Evolutionary conservation across 2,113 vertebrate species (phyloP).

Genomic region (Mohoua ochrocephala): DNA sequence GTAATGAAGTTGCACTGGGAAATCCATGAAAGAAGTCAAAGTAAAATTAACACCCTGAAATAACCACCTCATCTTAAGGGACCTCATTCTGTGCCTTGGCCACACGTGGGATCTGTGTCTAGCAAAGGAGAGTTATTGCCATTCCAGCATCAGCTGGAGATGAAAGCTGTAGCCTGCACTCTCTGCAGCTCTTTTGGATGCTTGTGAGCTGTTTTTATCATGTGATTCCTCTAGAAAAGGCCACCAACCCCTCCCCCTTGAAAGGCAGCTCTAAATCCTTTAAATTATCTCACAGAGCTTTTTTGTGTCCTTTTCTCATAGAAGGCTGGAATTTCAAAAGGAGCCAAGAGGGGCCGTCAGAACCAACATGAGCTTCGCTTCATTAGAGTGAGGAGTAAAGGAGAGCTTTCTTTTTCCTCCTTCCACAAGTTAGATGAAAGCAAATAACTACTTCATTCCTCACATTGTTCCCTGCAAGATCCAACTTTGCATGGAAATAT

Average conservation of each 20-base stretch:
- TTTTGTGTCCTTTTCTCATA: constrained; percentile 52
- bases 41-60: neutral
- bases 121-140: neutral
- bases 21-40: neutral
- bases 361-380: constrained; percentile 43
- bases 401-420: constrained; percentile 27
- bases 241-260: constrained; percentile 17
- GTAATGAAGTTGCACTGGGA: neutral
- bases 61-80: neutral
- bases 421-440: constrained; percentile 23
- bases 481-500: constrained; percentile 41
- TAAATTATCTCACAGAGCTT: constrained; percentile 50
- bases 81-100: neutral
- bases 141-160: neutral
- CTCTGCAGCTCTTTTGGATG: neutral
- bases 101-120: neutral
- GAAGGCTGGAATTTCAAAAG: constrained; percentile 39
- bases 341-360: neutral
- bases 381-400: constrained; percentile 30
- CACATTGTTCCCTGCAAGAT: constrained; percentile 3
- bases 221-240: constrained; percentile 28
- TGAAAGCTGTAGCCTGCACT: neutral
- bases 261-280: constrained; percentile 47
- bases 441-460: constrained; percentile 38
- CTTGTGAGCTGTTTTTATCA: neutral